These are phyloP conservation scores for Bubo bubo DNA, from an alignment of 2,113 vertebrate genomes.

Conservation along the genomic window DNA sequence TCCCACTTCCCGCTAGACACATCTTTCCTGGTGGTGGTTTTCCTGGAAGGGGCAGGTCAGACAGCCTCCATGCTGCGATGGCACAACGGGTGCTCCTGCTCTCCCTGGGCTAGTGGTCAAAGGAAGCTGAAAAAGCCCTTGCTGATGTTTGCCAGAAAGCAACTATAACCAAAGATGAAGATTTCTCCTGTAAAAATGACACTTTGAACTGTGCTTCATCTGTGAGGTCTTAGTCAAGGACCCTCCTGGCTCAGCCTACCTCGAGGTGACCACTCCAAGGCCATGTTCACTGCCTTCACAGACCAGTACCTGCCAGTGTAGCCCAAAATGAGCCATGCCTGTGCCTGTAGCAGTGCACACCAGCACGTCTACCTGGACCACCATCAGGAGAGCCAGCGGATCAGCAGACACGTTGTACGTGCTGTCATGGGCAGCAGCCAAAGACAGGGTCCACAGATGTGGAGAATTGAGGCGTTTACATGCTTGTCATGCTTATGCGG, in stretches of 20 bases:
- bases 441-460: fast-evolving
- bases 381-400: fast-evolving
- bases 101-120: not conserved
- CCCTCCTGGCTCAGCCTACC: not conserved
- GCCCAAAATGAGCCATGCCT: fast-evolving
- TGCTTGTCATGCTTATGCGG: fast-evolving
- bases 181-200: not conserved
- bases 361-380: fast-evolving
- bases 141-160: fast-evolving
- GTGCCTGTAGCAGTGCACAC: fast-evolving
- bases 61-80: fast-evolving
- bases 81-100: fast-evolving
- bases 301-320: too few relatives aligned
- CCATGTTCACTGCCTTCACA: not conserved
- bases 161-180: fast-evolving
- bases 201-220: not conserved
- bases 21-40: not conserved
- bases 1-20: not conserved
- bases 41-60: not conserved
- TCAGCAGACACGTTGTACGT: fast-evolving
- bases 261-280: not conserved
- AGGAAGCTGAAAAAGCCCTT: not conserved
- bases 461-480: fast-evolving
- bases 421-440: fast-evolving
- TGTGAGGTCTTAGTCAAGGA: not conserved